These are phyloP conservation scores for Azorinus chamasolen DNA, from an alignment of 2,888 invertebrate species.

Conservation along the genomic window DNA sequence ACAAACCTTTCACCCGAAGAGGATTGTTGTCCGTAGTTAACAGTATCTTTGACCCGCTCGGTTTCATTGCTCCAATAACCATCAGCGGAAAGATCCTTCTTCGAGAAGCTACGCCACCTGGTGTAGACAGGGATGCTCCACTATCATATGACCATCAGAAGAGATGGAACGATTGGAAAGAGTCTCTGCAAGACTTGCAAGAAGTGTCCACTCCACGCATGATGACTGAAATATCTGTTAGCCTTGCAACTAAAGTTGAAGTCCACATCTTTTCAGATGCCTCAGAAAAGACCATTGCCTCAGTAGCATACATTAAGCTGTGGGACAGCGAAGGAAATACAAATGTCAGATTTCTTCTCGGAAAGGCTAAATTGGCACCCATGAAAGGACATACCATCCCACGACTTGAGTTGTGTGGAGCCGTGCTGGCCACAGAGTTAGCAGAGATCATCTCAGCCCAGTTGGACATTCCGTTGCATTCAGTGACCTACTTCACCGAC, in stretches of 20 bases:
- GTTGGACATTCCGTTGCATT: constrained; percentile 16
- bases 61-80: too few relatives aligned
- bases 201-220: background rate
- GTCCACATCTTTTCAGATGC: constrained; percentile 65
- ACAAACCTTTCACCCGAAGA: too few relatives aligned
- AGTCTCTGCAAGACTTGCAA: background rate
- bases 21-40: too few relatives aligned
- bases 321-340: background rate
- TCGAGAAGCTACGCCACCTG: background rate
- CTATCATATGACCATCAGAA: background rate
- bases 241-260: constrained; percentile 23
- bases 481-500: constrained; percentile 45
- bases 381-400: constrained; percentile 52
- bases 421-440: constrained; percentile 53
- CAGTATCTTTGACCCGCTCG: too few relatives aligned
- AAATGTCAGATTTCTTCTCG: constrained; percentile 49
- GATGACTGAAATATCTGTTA: background rate
- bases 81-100: too few relatives aligned
- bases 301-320: constrained; percentile 50
- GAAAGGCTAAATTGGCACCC: constrained; percentile 62
- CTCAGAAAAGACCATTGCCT: constrained; percentile 63
- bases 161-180: background rate
- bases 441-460: constrained; percentile 21
- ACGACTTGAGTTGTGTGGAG: constrained; percentile 59
- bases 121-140: constrained; percentile 50